phyloP scores from a whole-genome alignment of 2,113 vertebrate genomes.

The Silurus asotus region DNA sequence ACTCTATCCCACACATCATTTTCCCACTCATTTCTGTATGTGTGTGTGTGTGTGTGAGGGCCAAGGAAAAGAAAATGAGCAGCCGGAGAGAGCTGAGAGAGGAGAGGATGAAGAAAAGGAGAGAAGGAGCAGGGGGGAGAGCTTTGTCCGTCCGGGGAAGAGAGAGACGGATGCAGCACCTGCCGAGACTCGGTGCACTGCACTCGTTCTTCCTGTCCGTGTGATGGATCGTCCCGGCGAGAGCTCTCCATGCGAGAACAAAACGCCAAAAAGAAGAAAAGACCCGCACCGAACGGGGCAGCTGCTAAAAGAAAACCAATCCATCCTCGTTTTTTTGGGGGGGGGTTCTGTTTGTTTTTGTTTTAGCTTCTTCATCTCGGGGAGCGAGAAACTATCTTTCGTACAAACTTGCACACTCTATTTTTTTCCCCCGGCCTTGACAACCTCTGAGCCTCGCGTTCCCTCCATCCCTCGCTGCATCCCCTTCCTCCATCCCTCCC shows the following conservation, averaged over 20 bases:
- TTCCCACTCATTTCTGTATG: constrained; percentile 48
- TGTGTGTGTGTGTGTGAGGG: constrained; percentile 54
- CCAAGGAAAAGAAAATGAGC: constrained; percentile 52
- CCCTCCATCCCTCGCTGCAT: not conserved
- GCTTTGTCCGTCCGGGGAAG: constrained; percentile 23
- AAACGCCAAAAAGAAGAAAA: constrained; percentile 47
- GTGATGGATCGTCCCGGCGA: constrained; percentile 53
- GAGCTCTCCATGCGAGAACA: constrained; percentile 38
- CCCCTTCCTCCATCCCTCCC: not conserved
- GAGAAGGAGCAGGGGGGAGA: constrained; percentile 42
- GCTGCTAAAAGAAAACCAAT: constrained; percentile 30
- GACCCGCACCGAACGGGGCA: constrained; percentile 36
- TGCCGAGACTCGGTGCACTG: constrained; percentile 50
- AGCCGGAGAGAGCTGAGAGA: constrained; percentile 36
- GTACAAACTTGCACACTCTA: constrained; percentile 24
- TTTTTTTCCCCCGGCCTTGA: not conserved
- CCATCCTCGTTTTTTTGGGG: constrained; percentile 5
- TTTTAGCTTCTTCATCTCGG: not conserved
- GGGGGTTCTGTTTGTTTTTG: too few species aligned
- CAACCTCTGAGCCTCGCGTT: not conserved
- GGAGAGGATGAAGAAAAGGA: constrained; percentile 32
- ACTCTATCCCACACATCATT: constrained; percentile 44
- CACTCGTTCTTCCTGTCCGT: constrained; percentile 46
- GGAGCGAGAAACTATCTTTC: constrained; percentile 1
- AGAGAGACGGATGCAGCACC: constrained; percentile 48